phyloP scores from a whole-genome alignment of 1,140 invertebrate species.

The Stegodyphus dumicola region DNA sequence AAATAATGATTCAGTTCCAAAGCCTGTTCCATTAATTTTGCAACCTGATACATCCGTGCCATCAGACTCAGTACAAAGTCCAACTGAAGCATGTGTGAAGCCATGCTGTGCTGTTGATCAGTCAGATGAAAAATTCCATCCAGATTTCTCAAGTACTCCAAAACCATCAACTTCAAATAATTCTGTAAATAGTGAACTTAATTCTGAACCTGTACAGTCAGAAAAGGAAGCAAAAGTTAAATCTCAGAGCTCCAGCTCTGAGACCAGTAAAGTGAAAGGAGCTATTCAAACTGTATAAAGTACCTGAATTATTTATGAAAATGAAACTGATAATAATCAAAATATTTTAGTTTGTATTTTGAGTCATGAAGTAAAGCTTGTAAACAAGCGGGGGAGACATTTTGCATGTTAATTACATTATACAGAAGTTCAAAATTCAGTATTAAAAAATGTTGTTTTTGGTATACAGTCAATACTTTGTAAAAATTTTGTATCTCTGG shows the following conservation, averaged over 20 bases:
- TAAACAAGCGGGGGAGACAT: too few species aligned
- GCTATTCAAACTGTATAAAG: constrained; percentile 57
- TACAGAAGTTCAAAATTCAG: too few species aligned
- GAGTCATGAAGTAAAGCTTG: too few species aligned
- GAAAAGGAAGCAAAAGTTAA: background rate
- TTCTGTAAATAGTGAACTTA: background rate
- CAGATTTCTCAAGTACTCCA: background rate
- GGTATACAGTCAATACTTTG: too few species aligned
- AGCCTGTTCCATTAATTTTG: too few species aligned
- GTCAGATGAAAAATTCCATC: constrained; percentile 49
- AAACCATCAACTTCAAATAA: background rate
- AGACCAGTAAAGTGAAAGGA: constrained; percentile 40
- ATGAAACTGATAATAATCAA: background rate
- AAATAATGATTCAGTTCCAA: background rate
- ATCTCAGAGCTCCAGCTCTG: background rate
- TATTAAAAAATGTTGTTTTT: too few species aligned
- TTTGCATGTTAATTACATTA: too few species aligned
- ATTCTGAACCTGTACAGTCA: background rate
- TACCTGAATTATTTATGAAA: background rate
- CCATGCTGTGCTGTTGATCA: constrained; percentile 56
- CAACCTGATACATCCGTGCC: background rate
- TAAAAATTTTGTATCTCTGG: too few species aligned
- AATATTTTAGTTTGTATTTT: background rate
- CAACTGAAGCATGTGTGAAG: constrained; percentile 43
- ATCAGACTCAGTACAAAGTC: constrained; percentile 14